Evolutionary conservation across 2,797 vertebrate species (phyloP).

Genomic region (Anolis apletophallus): DNA sequence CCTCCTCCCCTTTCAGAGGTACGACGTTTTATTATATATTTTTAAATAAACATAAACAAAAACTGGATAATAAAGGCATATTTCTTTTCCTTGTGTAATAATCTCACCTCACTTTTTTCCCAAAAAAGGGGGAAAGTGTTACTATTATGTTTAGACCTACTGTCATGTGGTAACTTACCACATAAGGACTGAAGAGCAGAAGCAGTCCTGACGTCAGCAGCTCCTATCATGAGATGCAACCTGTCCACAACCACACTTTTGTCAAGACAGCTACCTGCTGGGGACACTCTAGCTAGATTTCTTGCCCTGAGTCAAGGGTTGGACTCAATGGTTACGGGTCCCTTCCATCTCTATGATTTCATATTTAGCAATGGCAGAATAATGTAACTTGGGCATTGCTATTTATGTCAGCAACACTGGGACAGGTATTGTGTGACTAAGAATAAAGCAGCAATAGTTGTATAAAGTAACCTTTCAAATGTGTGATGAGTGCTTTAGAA

Average conservation of each 20-base stretch:
- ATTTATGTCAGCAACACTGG: background rate
- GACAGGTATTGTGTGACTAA: background rate
- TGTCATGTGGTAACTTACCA: background rate
- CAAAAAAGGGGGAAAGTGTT: too few relatives aligned
- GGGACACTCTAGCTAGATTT: too few relatives aligned
- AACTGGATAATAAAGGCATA: too few relatives aligned
- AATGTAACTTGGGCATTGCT: background rate
- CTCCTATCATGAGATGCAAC: background rate
- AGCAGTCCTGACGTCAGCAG: background rate
- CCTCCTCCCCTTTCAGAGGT: too few relatives aligned
- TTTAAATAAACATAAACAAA: too few relatives aligned
- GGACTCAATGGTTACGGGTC: too few relatives aligned
- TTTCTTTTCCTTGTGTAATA: too few relatives aligned
- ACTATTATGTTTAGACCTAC: background rate
- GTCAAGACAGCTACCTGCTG: background rate
- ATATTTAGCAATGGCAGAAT: background rate
- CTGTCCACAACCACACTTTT: background rate
- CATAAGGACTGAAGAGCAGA: background rate
- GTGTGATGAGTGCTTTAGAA: constrained; percentile 14
- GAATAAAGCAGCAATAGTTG: background rate
- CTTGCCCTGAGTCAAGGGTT: too few relatives aligned
- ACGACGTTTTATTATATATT: too few relatives aligned
- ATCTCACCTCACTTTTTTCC: too few relatives aligned
- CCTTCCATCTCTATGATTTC: background rate
- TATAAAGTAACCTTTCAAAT: constrained; percentile 13